A percentile compares a stretch with the other conserved stretches of the same genome.
Conservation (phyloP, 2,888 invertebrate genomes). For the Eubasilissa splendida region DNA sequence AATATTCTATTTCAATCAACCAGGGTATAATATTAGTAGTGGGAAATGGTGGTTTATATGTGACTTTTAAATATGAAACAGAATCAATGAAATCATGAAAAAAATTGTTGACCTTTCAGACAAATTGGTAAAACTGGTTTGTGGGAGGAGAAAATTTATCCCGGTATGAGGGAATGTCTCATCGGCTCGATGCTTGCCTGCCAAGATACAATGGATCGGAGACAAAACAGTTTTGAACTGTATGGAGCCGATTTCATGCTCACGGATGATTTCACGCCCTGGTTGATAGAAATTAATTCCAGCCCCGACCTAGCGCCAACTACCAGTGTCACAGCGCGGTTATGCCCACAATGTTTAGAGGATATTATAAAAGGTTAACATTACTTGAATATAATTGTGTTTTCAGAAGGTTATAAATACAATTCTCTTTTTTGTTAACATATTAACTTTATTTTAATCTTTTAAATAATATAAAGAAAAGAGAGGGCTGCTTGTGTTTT, state of each 20-base stretch:
- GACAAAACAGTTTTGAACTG: conserved; percentile 89
- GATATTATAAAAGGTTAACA: conserved; percentile 90
- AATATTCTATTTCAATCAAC: no score
- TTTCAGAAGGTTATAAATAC: no score
- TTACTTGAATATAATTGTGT: no score
- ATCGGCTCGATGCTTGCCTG: conserved; percentile 88
- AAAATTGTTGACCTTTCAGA: conserved; percentile 63
- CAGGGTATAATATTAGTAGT: no score
- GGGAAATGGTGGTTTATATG: no score
- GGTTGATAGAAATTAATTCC: conserved; percentile 96
- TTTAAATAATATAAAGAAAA: no score
- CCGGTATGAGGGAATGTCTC: conserved; percentile 86
- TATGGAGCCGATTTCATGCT: conserved; percentile 98
- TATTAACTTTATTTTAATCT: no score
- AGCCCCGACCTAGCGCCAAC: conserved; percentile 94
- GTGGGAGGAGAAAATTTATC: conserved; percentile 90
- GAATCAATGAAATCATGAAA: neutral
- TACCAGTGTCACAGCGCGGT: conserved; percentile 88
- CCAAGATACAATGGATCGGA: conserved; percentile 87
- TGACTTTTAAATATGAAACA: no score
- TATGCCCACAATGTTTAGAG: conserved; percentile 91
- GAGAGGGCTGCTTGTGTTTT: no score
- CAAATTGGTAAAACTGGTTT: conserved; percentile 82
- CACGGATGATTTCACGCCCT: conserved; percentile 88
- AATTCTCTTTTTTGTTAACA: no score